Base-by-base conservation (phyloP, 2,888 invertebrate species). In the Ctena decussata region DNA sequence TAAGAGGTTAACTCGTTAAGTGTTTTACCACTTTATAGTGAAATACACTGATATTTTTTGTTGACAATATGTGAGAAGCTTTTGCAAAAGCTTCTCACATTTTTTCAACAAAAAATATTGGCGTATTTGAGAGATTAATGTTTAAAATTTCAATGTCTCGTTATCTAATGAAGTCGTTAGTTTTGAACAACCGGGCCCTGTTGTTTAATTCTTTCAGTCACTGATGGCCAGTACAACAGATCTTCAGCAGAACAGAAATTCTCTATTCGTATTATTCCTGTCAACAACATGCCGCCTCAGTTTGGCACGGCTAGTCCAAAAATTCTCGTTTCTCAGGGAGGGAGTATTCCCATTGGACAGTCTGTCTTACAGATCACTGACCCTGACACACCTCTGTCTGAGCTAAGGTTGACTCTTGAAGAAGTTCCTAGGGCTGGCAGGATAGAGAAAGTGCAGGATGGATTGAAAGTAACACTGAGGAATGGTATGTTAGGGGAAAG, bases 211-310 rank as follows among this genome's bases (percentile, higher is more conserved):
- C 0, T 81, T 86, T 12, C 87, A 94, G 94, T 93, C 21, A 87
- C 91, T 53, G 92, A 93, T 89, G 92, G 89, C 5, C 81, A 86
- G 15, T 84, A 86, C 30, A 86, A 80, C 21, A 82, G 77, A 30
- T 76, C 85, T 18, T 82, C 83, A 8, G 81, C 91, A 35, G 93
- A 93, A 80, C 90, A 94, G 80, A 91, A 89, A 82, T 94, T 94
- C 80, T 90, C 90, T 27, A 94, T 94, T 37, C 78, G 86, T 27
- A 82, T 95, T 5, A 44, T 93, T n/a, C 94, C 94, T 11, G 93
- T 94, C 41, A 93, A 94, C 86, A 94, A 94, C 89, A 91, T 89
- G 70, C 91, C 94, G 15, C 95, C 95, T 0, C 60, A 82, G 30
- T 92, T 94, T 78, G 70, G 80, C 0, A 73, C 90, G 30, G 75